Evolutionary conservation across 1,140 invertebrate species (phyloP), one percentile per base, ranked within the genome.

Genomic region (Euwallacea similis): DNA sequence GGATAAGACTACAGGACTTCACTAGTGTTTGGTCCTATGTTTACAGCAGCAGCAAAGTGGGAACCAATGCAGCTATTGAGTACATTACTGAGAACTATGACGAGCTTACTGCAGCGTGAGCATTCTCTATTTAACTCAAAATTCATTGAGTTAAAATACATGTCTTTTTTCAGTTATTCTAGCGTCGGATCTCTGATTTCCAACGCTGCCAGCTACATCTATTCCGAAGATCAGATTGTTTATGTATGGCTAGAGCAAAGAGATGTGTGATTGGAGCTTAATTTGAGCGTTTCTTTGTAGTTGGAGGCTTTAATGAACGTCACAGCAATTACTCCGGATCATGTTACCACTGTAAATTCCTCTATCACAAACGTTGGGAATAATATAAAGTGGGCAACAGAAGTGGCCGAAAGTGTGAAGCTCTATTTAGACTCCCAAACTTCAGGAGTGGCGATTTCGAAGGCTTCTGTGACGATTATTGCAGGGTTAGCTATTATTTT

Each of bases 1-100:
- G 80, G 9, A 83, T 85, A 6, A 80, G 84, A 69, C 71, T 79
- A 67, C 84, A 85, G 69, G 81, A 83, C 47, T 72, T 83, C 7
- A 79, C 79, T 0, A 76, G 80, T 0, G 81, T 84, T 9, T 76
- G 86, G 10, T 72, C 75, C 0, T 79, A 81, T 10, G 82, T 87
- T 6, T 80, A 84, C 7, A 75, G 76, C 33, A 76, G 61, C 42
- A 60, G 80, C 1, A 79, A 84, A 68, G 74, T 76, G 0, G 86
- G 86, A 63, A 78, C 85, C 0, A 69, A 84, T 61, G 77, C 79
- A 33, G 80, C 78, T 0, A 77, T 88, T 3, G 79, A 86, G 7
- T 85, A 83, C 47, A 75, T 89, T 16, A 42, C 43, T 7, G 66
- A 73, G 47, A 70, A 73, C 50, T 64, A 73, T 62, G 16, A 7